These are phyloP conservation scores for Daubentonia madagascariensis DNA, from an alignment of 2,113 vertebrate genomes.

Conservation along the genomic window DNA sequence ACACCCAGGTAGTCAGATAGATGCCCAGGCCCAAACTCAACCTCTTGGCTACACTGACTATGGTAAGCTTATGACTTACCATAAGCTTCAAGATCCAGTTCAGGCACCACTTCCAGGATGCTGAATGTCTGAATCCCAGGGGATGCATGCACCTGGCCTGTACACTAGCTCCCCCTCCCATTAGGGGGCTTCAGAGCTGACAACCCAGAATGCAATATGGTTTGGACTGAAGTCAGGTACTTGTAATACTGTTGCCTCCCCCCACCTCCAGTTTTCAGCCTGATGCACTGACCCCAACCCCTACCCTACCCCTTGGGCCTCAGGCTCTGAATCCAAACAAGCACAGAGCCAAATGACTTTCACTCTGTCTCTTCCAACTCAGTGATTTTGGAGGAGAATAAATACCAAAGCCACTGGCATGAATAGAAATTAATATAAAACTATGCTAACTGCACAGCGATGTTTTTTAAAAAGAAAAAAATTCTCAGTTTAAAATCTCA, in stretches of 20 bases:
- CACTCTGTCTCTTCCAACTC: slow-evolving; percentile 74
- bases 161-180: background rate
- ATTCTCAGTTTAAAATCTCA: slow-evolving; percentile 74
- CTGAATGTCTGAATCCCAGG: background rate
- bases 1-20: background rate
- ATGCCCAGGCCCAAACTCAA: background rate
- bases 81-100: background rate
- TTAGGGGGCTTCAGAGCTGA: background rate
- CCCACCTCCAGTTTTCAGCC: background rate
- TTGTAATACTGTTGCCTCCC: background rate
- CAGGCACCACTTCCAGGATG: background rate
- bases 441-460: slow-evolving; percentile 45
- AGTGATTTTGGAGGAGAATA: slow-evolving; percentile 76
- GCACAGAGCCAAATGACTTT: slow-evolving; percentile 73
- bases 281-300: background rate
- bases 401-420: slow-evolving; percentile 73
- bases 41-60: background rate
- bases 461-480: slow-evolving; percentile 66
- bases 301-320: background rate
- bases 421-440: slow-evolving; percentile 77
- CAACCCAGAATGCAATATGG: background rate
- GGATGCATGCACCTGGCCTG: background rate
- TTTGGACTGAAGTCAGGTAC: background rate
- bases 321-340: slow-evolving; percentile 63
- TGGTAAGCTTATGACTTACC: background rate